Percentiles rank a stretch among this genome's conserved stretches.
Evolutionary conservation across 2,888 invertebrate species (phyloP).

Genomic region (Poecilobothrus nobilitatus): DNA sequence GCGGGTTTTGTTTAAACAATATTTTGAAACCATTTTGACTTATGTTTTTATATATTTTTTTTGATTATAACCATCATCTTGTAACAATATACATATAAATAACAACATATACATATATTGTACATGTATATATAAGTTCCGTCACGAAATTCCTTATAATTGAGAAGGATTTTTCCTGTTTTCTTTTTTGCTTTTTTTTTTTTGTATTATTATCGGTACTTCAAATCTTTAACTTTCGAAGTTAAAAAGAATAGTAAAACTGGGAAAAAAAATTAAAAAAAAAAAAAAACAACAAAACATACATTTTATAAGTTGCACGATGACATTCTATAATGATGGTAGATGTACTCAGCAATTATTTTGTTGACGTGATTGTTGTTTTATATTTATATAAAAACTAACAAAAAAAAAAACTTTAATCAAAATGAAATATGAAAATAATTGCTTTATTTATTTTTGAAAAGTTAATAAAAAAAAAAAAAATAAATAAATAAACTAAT

Average conservation of each 20-base stretch:
- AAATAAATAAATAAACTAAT: no score
- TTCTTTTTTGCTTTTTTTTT: background rate
- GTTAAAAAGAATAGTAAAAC: no score
- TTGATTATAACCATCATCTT: no score
- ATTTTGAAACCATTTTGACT: no score
- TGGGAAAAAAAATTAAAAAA: background rate
- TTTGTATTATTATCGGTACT: background rate
- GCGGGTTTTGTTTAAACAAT: no score
- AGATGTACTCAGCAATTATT: background rate
- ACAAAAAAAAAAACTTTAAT: background rate
- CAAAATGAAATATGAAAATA: background rate
- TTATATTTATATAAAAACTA: background rate
- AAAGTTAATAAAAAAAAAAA: no score
- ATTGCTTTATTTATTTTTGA: no score
- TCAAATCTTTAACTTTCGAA: background rate
- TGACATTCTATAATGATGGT: background rate
- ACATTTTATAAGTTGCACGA: background rate
- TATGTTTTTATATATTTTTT: no score
- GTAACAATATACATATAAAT: no score
- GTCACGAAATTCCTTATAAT: background rate
- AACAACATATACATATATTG: no score
- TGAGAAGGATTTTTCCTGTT: no score
- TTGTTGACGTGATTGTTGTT: background rate
- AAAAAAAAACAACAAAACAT: background rate
- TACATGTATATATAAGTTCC: background rate